Evolutionary conservation across 2,113 vertebrate species (phyloP), one percentile per base, ranked within the genome.

Genomic region (Pyrgilauda ruficollis): DNA sequence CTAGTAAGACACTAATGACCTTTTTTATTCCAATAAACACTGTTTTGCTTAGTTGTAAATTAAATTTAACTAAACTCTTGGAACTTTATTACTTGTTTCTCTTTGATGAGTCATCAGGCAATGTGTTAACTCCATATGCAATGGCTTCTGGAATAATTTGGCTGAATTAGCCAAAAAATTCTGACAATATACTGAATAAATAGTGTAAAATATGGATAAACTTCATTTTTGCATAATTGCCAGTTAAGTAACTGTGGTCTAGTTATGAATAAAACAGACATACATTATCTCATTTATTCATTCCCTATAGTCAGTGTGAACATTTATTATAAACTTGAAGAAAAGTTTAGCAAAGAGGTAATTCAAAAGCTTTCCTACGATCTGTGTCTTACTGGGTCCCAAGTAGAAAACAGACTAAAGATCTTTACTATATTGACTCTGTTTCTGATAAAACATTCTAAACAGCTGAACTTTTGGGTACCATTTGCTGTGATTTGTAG

Each of bases 11-110:
- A 97, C 91, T 98, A 98, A 98, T 98, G 97, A 98, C 96, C 97
- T 98, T 98, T 97, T 98, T 98, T 98, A 95, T 98, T 98, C 97
- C 96, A 98, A 97, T 98, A 98, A 98, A 98, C 94, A 97, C 97
- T 96, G 95, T 96, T 98, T 97, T 96, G 93, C 95, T 98, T 97
- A 97, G 96, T 96, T 98, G 97, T 97, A 98, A 98, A 98, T 98
- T 97, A 98, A 98, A 97, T 97, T 97, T 97, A 97, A 96, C 97
- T 96, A 97, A 98, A 97, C 93, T 97, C 92, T 97, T 93, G 77
- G 95, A 96, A 87, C 82, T 93, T 95, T 95, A 97, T 95, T 97
- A 96, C 96, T 97, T 96, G 30, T 79, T 96, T 85, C 90, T 96
- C 70, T 97, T 93, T 89, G 88, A 76, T 91, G 90, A 83, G 86